These are phyloP conservation scores for Amblyraja radiata DNA, from an alignment of 2,797 vertebrate genomes.

Conservation along the genomic window DNA sequence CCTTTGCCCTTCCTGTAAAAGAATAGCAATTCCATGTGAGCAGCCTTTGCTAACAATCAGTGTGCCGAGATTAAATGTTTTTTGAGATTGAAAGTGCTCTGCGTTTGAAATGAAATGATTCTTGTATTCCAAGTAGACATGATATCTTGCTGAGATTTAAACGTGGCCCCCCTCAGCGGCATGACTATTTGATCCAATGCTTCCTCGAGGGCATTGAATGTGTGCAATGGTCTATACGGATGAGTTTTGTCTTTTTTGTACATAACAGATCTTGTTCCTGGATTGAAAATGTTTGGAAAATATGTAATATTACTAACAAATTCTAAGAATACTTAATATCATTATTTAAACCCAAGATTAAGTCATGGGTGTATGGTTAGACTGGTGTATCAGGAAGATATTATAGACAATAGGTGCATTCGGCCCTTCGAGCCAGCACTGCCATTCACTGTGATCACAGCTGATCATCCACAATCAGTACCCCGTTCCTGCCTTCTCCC, in stretches of 20 bases:
- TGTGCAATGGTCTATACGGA: not conserved
- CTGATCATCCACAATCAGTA: no score
- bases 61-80: not conserved
- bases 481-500: no score
- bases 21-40: not conserved
- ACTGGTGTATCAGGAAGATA: not conserved
- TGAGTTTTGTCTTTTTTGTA: not conserved
- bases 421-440: no score
- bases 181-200: not conserved
- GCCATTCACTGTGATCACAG: no score
- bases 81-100: not conserved
- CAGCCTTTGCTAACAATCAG: not conserved
- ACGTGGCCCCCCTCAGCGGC: not conserved
- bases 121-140: not conserved
- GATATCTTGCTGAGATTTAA: not conserved
- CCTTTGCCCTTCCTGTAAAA: not conserved
- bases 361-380: not conserved
- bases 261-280: not conserved
- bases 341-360: not conserved
- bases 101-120: not conserved
- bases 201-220: not conserved
- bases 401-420: no score
- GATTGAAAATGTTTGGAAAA: not conserved
- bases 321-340: not conserved
- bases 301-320: not conserved